Evolutionary conservation across 2,113 vertebrate species (phyloP).

Genomic region (Charadrius vociferus): DNA sequence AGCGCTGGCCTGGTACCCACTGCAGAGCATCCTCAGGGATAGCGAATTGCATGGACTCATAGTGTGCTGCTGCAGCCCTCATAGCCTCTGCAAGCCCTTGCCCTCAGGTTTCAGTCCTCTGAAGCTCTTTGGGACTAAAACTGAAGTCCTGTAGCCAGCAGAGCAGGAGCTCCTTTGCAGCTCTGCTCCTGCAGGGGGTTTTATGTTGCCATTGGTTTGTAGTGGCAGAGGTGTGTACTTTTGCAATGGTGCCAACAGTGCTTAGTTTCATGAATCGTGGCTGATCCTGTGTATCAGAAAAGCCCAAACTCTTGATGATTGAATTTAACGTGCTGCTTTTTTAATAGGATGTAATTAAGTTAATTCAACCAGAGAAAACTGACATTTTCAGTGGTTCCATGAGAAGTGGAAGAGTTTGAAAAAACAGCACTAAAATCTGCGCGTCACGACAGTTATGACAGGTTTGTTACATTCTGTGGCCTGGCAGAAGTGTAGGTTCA

Average conservation of each 20-base stretch:
- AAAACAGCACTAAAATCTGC: neutral
- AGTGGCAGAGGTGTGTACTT: neutral
- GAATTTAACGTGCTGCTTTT: neutral
- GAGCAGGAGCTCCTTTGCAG: neutral
- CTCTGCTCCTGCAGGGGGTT: neutral
- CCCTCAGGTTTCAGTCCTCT: neutral
- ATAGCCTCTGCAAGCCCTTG: neutral
- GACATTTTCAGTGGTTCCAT: neutral
- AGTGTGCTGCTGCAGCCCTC: rapidly evolving
- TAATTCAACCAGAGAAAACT: neutral
- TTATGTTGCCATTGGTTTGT: neutral
- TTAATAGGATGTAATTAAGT: neutral
- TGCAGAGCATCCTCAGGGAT: neutral
- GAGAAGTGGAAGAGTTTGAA: neutral
- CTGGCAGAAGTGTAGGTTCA: neutral
- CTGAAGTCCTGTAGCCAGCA: neutral
- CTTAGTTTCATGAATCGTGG: neutral
- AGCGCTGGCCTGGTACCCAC: neutral
- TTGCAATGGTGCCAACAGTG: neutral
- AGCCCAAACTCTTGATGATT: neutral
- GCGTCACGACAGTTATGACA: neutral
- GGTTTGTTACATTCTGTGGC: neutral
- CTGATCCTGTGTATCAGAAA: neutral
- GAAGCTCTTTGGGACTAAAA: neutral
- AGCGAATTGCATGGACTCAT: neutral